phyloP scores from a whole-genome alignment of 2,797 vertebrate species.

The Acomys russatus region DNA sequence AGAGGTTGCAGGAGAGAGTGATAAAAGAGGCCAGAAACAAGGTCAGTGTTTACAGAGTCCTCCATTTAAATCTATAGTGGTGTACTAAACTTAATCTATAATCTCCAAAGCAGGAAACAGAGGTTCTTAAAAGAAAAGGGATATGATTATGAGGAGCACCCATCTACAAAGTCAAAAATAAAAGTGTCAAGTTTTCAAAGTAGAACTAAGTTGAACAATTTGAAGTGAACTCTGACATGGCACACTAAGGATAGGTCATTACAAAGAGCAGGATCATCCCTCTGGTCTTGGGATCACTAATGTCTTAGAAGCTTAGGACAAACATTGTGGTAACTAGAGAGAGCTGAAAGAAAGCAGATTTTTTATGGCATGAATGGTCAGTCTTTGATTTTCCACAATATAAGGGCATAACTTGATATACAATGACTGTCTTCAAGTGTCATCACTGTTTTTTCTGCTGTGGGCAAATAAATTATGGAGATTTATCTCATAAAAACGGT shows the following conservation, averaged over 20 bases:
- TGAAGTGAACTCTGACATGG: background rate
- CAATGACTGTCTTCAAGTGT: accelerated
- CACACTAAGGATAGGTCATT: background rate
- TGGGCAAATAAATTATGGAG: background rate
- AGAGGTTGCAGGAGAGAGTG: background rate
- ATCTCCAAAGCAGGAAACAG: background rate
- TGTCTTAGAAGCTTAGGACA: background rate
- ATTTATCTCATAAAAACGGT: no score
- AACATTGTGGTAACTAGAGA: background rate
- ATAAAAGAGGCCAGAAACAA: background rate
- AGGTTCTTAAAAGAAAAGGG: background rate
- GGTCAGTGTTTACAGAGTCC: background rate
- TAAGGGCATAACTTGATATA: accelerated
- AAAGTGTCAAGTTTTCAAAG: background rate
- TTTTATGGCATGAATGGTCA: background rate
- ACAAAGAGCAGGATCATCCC: background rate
- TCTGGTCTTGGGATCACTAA: background rate
- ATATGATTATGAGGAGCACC: background rate
- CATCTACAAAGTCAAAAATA: background rate
- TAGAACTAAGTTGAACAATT: background rate
- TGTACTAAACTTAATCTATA: background rate
- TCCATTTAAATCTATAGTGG: background rate
- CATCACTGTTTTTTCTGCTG: accelerated
- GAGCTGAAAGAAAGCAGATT: accelerated
- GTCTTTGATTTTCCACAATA: no score